Evolutionary conservation across 2,797 vertebrate species (phyloP), one percentile per base, ranked within the genome.

Genomic region (Selene dorsalis): DNA sequence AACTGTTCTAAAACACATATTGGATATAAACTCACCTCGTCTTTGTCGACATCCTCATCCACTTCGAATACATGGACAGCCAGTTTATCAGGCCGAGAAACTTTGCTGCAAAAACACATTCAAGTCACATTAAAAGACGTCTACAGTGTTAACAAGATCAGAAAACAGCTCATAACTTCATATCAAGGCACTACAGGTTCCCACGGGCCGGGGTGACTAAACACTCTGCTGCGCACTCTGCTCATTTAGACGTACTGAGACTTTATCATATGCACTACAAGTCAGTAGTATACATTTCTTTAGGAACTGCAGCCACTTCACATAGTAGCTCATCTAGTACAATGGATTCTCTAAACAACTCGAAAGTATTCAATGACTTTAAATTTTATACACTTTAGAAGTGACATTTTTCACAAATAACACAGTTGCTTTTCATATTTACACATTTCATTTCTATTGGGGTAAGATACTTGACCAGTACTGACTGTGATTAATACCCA

Each of bases 41-140:
- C 98, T 96, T 99, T 99, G 91, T 99, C 98, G 6, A 96, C 96
- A 71, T 99, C 98, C 92, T 99, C 98, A 74, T 99, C 98, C 84
- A 99, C 98, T 92, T 99, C 98, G 86, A 97, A 99, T 16, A 98
- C 94, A 70, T 99, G 98, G 87, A 96, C 95, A 0, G 97, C 96
- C 90, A 99, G 96, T 89, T 99, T 97, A 71, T 99, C 98, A 26
- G 96, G 93, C 87, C 96, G 95, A 83, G 95, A 90, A 43, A 93
- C 94, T 96, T 98, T 99, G 86, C 98, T 99, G 93, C 52, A 55
- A 89, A 89, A 73, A 10, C 26, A 45, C 14, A 52, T 64, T 56
- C 0, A 20, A 75, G 20, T 56, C 3, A 35, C 13, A 65, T 71
- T 9, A 76, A 64, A 13, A 18, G 18, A 13, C 7, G 11, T 38